Percentiles rank a stretch among this genome's conserved stretches.
These are phyloP conservation scores for Ochotona curzoniae DNA, from an alignment of 2,113 vertebrate species.

Conservation along the genomic window DNA sequence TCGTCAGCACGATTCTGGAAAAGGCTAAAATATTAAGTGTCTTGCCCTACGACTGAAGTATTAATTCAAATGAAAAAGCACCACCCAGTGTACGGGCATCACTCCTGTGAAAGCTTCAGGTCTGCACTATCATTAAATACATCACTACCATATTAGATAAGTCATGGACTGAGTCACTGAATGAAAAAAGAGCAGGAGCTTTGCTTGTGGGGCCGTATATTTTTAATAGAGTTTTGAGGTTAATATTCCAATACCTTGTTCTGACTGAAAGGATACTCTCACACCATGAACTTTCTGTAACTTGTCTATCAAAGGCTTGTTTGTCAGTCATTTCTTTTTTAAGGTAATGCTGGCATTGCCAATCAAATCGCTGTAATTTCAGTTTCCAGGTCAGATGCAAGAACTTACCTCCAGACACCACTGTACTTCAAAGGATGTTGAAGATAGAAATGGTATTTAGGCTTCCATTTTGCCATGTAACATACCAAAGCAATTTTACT, in stretches of 20 bases:
- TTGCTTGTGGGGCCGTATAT: not conserved
- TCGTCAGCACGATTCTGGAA: not conserved
- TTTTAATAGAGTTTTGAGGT: not conserved
- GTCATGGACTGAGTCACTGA: not conserved
- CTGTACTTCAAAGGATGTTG: not conserved
- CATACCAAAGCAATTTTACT: not conserved
- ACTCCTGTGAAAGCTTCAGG: conserved; percentile 9
- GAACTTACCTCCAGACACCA: not conserved
- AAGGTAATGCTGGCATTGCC: not conserved
- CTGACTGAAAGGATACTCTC: not conserved
- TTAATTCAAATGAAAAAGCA: conserved; percentile 20
- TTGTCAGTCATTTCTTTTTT: not conserved
- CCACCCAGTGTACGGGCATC: not conserved
- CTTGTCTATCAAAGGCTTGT: not conserved
- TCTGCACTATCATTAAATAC: not conserved
- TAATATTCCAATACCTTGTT: not conserved
- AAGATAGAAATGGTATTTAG: too few relatives aligned
- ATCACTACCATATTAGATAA: conserved; percentile 11
- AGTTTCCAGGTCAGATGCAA: not conserved
- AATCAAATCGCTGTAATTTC: not conserved
- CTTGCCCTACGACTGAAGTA: not conserved
- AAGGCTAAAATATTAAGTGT: not conserved
- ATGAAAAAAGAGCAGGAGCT: not conserved
- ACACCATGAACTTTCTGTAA: conserved; percentile 8
- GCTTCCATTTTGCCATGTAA: too few relatives aligned